A percentile compares a stretch with the other conserved stretches of the same genome.
Conservation (phyloP, 2,888 invertebrate genomes). For the Chrysomela aeneicollis region DNA sequence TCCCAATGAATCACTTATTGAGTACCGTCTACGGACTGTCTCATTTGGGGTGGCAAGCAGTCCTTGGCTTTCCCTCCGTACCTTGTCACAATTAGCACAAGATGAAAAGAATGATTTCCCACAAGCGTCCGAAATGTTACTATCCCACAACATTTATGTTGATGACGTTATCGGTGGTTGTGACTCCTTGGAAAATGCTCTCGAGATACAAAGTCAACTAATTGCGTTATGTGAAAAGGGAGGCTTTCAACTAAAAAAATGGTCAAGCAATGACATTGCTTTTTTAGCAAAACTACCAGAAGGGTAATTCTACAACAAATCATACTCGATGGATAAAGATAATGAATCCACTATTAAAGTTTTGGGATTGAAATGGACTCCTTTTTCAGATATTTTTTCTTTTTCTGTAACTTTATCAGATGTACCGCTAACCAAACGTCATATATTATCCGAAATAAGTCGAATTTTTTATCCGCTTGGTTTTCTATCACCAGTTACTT, state of each 20-base stretch:
- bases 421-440: not conserved
- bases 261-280: slow-evolving; percentile 5
- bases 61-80: slow-evolving; percentile 12
- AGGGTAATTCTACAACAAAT: slow-evolving; percentile 5
- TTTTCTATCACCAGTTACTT: slow-evolving; percentile 3
- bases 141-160: slow-evolving; percentile 8
- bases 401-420: not conserved
- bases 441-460: slow-evolving; percentile 3
- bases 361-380: slow-evolving; percentile 11
- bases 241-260: slow-evolving; percentile 8
- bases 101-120: not conserved
- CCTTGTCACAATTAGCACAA: not conserved
- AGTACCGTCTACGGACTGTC: not conserved
- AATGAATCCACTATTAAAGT: slow-evolving; percentile 6
- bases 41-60: slow-evolving; percentile 3
- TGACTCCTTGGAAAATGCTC: not conserved
- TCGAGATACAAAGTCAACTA: slow-evolving; percentile 3
- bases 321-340: slow-evolving; percentile 9
- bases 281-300: slow-evolving; percentile 10
- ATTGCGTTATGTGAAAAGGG: slow-evolving; percentile 5
- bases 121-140: not conserved
- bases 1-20: not conserved
- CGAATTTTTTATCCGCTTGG: slow-evolving; percentile 8
- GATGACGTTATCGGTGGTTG: slow-evolving; percentile 12
- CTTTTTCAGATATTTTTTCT: not conserved